Conservation (phyloP, 2,888 invertebrate species). For the Plebejus argus region DNA sequence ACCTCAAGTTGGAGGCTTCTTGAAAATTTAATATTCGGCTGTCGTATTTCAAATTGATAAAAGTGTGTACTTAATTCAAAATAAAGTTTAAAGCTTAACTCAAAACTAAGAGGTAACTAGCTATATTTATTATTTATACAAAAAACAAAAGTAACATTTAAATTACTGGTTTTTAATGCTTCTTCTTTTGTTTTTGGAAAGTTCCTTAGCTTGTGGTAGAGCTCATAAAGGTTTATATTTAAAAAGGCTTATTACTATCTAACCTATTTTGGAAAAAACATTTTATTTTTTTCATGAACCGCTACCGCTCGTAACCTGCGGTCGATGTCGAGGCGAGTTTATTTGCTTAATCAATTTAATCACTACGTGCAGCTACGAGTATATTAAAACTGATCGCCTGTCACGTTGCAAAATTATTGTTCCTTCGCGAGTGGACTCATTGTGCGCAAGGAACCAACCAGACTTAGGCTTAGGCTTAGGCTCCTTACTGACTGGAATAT, state of each 20-base stretch:
- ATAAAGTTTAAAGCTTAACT: background rate
- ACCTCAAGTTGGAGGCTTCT: background rate
- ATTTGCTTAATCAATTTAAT: constrained; percentile 44
- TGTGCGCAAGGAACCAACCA: constrained; percentile 17
- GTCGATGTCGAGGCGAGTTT: constrained; percentile 31
- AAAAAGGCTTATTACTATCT: too few species aligned
- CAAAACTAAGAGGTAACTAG: too few species aligned
- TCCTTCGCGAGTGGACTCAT: constrained; percentile 26
- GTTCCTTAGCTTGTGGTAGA: too few species aligned
- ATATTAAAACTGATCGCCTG: constrained; percentile 34
- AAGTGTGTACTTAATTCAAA: background rate
- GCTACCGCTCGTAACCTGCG: background rate
- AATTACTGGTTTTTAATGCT: too few species aligned
- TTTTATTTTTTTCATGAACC: background rate
- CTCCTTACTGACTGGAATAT: background rate
- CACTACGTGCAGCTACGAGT: constrained; percentile 35
- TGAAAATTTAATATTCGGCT: background rate
- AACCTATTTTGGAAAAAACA: background rate
- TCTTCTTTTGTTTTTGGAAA: too few species aligned
- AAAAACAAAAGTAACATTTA: too few species aligned
- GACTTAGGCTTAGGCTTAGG: too few species aligned
- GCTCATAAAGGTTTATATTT: too few species aligned
- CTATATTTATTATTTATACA: too few species aligned
- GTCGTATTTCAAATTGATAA: background rate
- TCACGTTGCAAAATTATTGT: constrained; percentile 38